phyloP scores from a whole-genome alignment of 2,113 vertebrate genomes.

The Dasypus novemcinctus region DNA sequence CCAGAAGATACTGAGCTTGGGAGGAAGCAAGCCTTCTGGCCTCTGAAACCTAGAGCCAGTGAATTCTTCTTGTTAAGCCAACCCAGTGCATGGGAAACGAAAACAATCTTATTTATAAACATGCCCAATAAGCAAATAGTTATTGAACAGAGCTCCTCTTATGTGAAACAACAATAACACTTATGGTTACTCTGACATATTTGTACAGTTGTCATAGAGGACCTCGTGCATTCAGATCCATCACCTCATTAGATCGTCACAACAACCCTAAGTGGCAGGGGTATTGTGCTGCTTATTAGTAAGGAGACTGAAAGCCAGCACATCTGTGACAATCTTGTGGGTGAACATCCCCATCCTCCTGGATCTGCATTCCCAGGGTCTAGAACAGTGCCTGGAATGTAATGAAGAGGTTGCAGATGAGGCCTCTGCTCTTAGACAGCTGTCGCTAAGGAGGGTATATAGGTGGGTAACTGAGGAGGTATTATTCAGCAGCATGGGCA shows the following conservation, averaged over 20 bases:
- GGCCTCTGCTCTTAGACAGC: not conserved
- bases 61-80: too few relatives aligned
- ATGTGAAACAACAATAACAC: not conserved
- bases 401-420: not conserved
- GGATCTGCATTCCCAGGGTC: not conserved
- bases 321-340: not conserved
- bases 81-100: too few relatives aligned
- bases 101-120: not conserved
- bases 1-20: too few relatives aligned
- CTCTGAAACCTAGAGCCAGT: too few relatives aligned
- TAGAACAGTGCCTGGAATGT: not conserved
- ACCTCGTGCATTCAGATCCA: not conserved
- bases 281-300: too few relatives aligned
- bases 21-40: too few relatives aligned
- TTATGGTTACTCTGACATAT: not conserved
- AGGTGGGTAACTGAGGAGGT: not conserved
- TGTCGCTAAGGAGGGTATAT: not conserved
- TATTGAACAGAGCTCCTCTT: not conserved
- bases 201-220: not conserved
- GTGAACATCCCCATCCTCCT: not conserved
- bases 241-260: not conserved
- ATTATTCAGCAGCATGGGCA: not conserved
- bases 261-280: accelerated
- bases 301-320: not conserved
- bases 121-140: not conserved